Percentiles rank a stretch among this genome's conserved stretches.
These are phyloP conservation scores for Acleris emargana DNA, from an alignment of 2,888 invertebrate species.

Conservation along the genomic window DNA sequence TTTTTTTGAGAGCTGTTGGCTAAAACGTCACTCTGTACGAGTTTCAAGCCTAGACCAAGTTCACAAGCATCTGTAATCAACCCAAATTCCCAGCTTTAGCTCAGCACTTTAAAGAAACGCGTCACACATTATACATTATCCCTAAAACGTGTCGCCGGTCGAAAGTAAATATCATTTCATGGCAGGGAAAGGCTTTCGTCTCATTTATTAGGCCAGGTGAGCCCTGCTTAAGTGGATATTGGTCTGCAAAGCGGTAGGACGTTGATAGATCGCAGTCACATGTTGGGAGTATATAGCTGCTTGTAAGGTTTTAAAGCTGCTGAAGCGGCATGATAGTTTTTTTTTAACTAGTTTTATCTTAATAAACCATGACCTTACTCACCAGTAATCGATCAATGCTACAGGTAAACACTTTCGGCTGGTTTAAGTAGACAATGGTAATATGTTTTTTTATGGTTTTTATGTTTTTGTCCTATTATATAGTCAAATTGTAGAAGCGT, in stretches of 20 bases:
- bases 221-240: constrained; percentile 60
- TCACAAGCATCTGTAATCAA: not conserved
- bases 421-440: too few relatives aligned
- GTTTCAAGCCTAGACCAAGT: not conserved
- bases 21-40: not conserved
- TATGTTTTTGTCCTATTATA: too few relatives aligned
- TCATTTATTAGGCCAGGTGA: constrained; percentile 61
- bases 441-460: too few relatives aligned
- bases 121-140: constrained; percentile 31
- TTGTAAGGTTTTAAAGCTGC: not conserved
- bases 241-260: constrained; percentile 61
- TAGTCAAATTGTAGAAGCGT: too few relatives aligned
- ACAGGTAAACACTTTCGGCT: too few relatives aligned
- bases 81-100: constrained; percentile 4
- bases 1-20: too few relatives aligned
- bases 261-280: constrained; percentile 64
- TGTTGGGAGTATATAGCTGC: constrained; percentile 43
- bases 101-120: constrained; percentile 11
- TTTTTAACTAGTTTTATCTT: too few relatives aligned
- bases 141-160: constrained; percentile 30
- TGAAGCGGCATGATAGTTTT: too few relatives aligned
- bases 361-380: too few relatives aligned
- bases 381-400: too few relatives aligned
- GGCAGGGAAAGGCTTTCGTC: constrained; percentile 47
- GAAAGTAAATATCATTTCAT: constrained; percentile 30